phyloP scores from a whole-genome alignment of 2,888 invertebrate species.

The Dasypolia templi region DNA sequence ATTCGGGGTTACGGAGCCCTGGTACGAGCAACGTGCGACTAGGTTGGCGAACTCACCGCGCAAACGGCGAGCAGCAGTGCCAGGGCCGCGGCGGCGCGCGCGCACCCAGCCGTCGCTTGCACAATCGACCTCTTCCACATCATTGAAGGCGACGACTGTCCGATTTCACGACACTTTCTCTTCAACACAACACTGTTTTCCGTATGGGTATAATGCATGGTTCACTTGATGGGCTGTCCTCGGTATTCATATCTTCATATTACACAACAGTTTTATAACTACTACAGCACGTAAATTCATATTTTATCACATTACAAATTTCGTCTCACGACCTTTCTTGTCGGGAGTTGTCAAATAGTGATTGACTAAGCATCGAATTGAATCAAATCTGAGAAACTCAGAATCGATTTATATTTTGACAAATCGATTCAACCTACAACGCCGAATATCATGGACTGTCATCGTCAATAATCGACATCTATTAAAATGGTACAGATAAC shows the following conservation, averaged over 20 bases:
- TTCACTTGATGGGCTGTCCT: conserved; percentile 66
- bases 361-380: not conserved
- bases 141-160: conserved; percentile 88
- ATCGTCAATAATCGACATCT: not conserved
- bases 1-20: too few relatives aligned
- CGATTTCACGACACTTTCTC: conserved; percentile 90
- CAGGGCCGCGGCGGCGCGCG: conserved; percentile 74
- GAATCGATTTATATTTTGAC: not conserved
- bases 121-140: conserved; percentile 90
- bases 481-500: not conserved
- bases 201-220: conserved; percentile 73
- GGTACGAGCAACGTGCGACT: not conserved
- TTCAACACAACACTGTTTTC: conserved; percentile 77
- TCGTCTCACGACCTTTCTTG: conserved; percentile 55
- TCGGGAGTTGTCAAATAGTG: conserved; percentile 59
- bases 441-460: not conserved
- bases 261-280: conserved; percentile 38
- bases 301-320: conserved; percentile 59
- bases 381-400: not conserved
- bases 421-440: not conserved
- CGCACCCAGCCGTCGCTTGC: conserved; percentile 81
- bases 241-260: conserved; percentile 77
- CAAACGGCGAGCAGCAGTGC: conserved; percentile 75
- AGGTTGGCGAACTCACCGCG: conserved; percentile 75
- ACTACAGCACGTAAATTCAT: conserved; percentile 44